Base-by-base conservation (phyloP, 2,888 invertebrate species). In the Ptychoptera albimana region DNA sequence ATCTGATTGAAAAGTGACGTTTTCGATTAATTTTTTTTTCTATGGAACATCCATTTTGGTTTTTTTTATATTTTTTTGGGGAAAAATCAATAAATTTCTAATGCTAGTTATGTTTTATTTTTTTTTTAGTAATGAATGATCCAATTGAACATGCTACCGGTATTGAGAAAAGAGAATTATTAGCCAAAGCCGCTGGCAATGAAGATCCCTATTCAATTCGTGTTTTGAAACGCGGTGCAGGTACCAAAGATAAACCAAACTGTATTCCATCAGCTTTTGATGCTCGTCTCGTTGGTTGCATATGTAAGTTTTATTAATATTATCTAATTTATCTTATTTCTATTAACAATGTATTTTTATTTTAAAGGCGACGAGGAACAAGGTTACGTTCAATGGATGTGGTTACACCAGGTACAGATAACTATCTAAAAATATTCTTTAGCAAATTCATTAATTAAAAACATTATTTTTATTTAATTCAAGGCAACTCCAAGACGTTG, bases 81-180 rank as follows among this genome's bases (percentile, higher is more conserved):
- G 23, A 23, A 23, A 23, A 23, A 23, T 23, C 23, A 23, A 23
- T 23, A 23, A 23, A 23, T 23, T n/a, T 3, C n/a, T 30, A 30
- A n/a, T n/a, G n/a, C n/a, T n/a, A n/a, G n/a, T n/a, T n/a, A n/a
- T n/a, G n/a, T n/a, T n/a, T n/a, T n/a, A n/a, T 31, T 36, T 12
- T 34, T 34, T 32, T 62, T 58, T 9, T 59, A 83, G 82, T 76
- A 70, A 78, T 87, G 78, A 79, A 87, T 40, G 89, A 93, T 60
- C 85, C 89, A 29, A 52, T 93, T 57, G 94, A 94, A 58, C 88
- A 91, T 61, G 87, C 93, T 16, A 93, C 93, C 30, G 96, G 96
- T 55, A 61, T 89, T 52, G 93, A 94, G 62, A 86, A 89, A 66
- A 81, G 81, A 58, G 92, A 94, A 68, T 67, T 94, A 54, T 67